phyloP scores from a whole-genome alignment of 2,888 invertebrate genomes.

The Lochmaea capreae region DNA sequence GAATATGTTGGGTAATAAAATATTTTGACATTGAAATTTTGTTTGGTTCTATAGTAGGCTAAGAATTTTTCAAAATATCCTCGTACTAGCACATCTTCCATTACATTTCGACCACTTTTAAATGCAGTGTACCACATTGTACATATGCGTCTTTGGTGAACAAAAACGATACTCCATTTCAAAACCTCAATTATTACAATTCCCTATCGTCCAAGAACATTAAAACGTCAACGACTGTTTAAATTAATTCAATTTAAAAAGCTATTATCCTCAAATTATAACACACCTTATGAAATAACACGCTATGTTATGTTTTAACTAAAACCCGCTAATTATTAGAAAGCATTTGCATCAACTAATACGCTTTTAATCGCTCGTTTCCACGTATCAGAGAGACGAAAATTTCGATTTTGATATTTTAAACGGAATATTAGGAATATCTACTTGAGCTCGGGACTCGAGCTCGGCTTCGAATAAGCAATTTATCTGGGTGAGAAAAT shows the following conservation, averaged over 20 bases:
- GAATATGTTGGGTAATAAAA: too few relatives aligned
- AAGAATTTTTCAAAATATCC: too few relatives aligned
- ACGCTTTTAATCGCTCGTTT: slow-evolving; percentile 2
- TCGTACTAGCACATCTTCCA: too few relatives aligned
- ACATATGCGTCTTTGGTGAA: too few relatives aligned
- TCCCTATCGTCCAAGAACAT: neutral
- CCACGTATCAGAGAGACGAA: neutral
- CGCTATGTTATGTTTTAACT: neutral
- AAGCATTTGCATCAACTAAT: neutral
- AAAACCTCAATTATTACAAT: too few relatives aligned
- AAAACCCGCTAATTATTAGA: neutral
- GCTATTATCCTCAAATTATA: neutral
- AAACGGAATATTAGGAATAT: neutral
- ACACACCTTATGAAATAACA: neutral
- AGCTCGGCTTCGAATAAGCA: slow-evolving; percentile 2
- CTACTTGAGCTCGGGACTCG: neutral
- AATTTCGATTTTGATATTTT: slow-evolving; percentile 11
- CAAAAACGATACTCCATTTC: too few relatives aligned
- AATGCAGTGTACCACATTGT: too few relatives aligned
- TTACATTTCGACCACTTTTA: too few relatives aligned
- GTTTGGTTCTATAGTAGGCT: too few relatives aligned
- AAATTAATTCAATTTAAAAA: neutral
- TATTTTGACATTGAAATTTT: too few relatives aligned
- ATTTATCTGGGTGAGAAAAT: slow-evolving; percentile 1
- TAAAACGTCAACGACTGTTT: neutral